A percentile compares a stretch with the other conserved stretches of the same genome.
phyloP scores from a whole-genome alignment of 2,797 vertebrate species.

The Gambusia yucatana region DNA sequence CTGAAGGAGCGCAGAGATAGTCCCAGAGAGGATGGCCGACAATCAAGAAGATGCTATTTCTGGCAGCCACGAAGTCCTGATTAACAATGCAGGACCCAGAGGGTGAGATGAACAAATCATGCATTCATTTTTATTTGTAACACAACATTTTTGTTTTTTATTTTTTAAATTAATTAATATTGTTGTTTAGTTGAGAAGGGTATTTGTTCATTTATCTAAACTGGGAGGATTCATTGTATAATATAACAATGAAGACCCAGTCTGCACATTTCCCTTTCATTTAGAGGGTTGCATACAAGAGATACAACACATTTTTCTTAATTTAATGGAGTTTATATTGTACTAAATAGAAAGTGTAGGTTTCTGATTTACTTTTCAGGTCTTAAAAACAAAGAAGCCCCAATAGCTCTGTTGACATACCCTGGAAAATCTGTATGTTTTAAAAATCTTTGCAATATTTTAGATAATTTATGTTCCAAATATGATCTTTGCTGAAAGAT shows the following conservation, averaged over 20 bases:
- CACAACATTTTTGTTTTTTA: neutral
- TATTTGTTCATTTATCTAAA: neutral
- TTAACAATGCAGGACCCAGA: neutral
- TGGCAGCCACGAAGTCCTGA: conserved; percentile 46
- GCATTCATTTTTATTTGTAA: neutral
- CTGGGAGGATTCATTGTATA: neutral
- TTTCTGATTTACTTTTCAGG: neutral
- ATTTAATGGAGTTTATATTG: neutral
- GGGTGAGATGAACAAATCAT: conserved; percentile 53
- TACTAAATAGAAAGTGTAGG: neutral
- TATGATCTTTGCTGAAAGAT: neutral
- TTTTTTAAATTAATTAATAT: neutral
- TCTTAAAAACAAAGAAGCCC: neutral
- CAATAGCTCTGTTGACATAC: neutral
- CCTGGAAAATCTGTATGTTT: neutral
- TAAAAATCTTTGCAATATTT: neutral
- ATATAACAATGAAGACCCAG: neutral
- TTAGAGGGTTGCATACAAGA: neutral
- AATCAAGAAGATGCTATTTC: conserved; percentile 31
- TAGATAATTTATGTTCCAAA: neutral
- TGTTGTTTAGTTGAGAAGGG: neutral
- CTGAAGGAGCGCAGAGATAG: conserved; percentile 11
- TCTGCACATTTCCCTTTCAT: neutral
- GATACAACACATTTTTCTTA: neutral
- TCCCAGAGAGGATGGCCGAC: conserved; percentile 43